Evolutionary conservation across 2,113 vertebrate genomes (phyloP), one percentile per base, ranked within the genome.

Genomic region (Cercopithecus mona): DNA sequence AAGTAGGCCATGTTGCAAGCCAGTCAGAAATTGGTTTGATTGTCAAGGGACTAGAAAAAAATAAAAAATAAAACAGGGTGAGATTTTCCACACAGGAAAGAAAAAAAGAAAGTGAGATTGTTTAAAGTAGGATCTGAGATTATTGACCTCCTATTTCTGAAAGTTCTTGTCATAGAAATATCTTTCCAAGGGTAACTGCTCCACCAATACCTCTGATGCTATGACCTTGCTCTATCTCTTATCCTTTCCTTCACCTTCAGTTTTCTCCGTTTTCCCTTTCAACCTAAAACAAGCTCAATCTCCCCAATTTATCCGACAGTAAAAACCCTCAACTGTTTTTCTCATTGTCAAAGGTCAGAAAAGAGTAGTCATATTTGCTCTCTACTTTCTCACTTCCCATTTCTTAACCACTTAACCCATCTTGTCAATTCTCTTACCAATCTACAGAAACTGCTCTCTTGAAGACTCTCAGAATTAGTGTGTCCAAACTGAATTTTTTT

Each of bases 1-100:
- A 89, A 94, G n/a, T 92, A 94, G 92, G 88, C 61, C 83, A 97
- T 73, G 78, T 72, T 73, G 43, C 70, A 94, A 88, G 32, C 25
- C 72, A 84, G 61, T 72, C 78, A 73, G 82, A 94, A 90, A 85
- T 75, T 57, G 50, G 45, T 88, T 96, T 96, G 91, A 94, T 80
- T 96, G 72, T 35, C 52, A 84, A 66, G 45, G 32, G 35, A 59
- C 45, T 57, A 32, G 68, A 12, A 43, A 22, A 73, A 59, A 64
- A 66, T 43, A 73, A 30, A 66, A 83, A 57, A 52, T 25, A 50
- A 89, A 45, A 35, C 25, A 48, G 8, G 27, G 45, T n/a, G 59
- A 57, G 8, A n/a, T 72, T 83, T 94, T 52, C 59, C 59, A 88
- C 32, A 78, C 1, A 78, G 61, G 27, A 68, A 6, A 72, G 9